Evolutionary conservation across 2,888 invertebrate genomes (phyloP).

Genomic region (Eulithis prunata): DNA sequence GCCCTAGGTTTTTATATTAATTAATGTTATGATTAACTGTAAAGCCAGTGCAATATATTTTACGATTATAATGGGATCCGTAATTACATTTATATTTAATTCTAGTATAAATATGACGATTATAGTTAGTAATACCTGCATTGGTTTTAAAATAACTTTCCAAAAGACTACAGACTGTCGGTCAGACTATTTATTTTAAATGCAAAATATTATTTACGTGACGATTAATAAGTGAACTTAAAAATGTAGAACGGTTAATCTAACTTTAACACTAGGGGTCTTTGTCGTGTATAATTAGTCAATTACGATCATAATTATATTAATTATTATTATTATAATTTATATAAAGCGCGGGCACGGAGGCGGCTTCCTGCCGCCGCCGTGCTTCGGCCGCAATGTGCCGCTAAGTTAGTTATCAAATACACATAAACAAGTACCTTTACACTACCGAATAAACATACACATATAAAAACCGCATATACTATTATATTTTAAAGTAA

Average conservation of each 20-base stretch:
- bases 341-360: constrained; percentile 43
- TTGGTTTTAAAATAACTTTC: constrained; percentile 80
- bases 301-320: constrained; percentile 84
- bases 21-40: constrained; percentile 83
- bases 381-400: constrained; percentile 42
- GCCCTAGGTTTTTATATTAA: constrained; percentile 81
- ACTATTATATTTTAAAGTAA: constrained; percentile 76
- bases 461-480: constrained; percentile 84
- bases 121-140: constrained; percentile 84
- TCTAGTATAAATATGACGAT: constrained; percentile 83
- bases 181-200: constrained; percentile 70
- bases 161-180: constrained; percentile 70
- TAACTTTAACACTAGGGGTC: constrained; percentile 79
- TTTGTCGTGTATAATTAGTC: constrained; percentile 82
- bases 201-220: constrained; percentile 65
- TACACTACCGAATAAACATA: constrained; percentile 83
- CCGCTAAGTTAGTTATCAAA: constrained; percentile 72
- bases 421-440: constrained; percentile 80
- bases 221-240: constrained; percentile 72
- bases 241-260: constrained; percentile 71
- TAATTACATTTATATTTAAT: constrained; percentile 82
- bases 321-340: constrained; percentile 57
- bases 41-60: constrained; percentile 83
- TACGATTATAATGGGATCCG: constrained; percentile 74
- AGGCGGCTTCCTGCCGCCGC: constrained; percentile 43